Base-by-base conservation (phyloP, 1,140 invertebrate species). In the Pseudomyrmex cubaensis region DNA sequence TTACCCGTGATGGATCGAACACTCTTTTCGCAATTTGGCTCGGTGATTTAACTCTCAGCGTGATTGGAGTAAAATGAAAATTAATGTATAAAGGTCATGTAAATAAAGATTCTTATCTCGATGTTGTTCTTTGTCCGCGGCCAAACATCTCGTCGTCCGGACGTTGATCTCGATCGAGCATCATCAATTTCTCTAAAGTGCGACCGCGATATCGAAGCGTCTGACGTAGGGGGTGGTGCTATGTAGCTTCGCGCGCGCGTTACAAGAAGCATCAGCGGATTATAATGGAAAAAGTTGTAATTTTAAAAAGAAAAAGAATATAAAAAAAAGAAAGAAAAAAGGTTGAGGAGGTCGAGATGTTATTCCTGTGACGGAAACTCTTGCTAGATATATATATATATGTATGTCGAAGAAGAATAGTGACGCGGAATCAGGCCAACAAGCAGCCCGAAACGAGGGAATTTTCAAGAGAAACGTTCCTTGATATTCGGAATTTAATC, bases 401-500 rank as follows among this genome's bases (percentile, higher is more conserved):
- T 72, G 25, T 80, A 70, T 20, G 20, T 46, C 20, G 48, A 76
- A 57, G 25, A 75, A 52, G 56, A 12, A 35, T 35, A 12, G 62
- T 13, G 54, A 5, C 52, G 22, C 15, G 25, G n/a, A 83, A 46
- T 50, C 59, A 83, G 52, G 82, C 62, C 62, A 83, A 35, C 35
- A 7, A 82, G 48, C 54, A 82, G 70, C 12, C 57, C 78, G 44
- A 44, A 77, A 56, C 62, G 84, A 56, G 83, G 35, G 35, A 35
- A 35, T 35, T 64, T 25, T 84, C 50, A 46, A 63, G 17, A 63
- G 25, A 17, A 76, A 48, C 12, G 20, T 35, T 84, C 44, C 82
- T 78, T 83, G 85, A 86, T 77, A 77, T 86, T 86, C 67, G 82
- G 73, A 86, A 86, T 86, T 86, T 84, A 84, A 86, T 86, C 82